Evolutionary conservation across 2,888 invertebrate genomes (phyloP).

Genomic region (Hyles lineata): DNA sequence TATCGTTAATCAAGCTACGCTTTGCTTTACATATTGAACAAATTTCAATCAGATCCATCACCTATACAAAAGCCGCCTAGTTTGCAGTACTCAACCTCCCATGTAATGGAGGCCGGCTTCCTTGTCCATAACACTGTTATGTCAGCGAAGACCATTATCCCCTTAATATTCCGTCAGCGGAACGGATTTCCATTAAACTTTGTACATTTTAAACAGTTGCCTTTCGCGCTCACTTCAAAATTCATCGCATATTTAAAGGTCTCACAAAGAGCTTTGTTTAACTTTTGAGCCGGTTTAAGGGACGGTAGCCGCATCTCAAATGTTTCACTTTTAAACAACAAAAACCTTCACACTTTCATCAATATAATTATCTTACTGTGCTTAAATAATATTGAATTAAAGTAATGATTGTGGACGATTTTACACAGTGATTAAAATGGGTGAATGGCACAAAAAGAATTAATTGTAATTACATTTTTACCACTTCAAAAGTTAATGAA

Average conservation of each 20-base stretch:
- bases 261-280: slow-evolving; percentile 73
- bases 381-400: not conserved
- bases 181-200: slow-evolving; percentile 76
- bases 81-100: not conserved
- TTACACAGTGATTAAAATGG: too few species aligned
- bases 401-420: too few species aligned
- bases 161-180: slow-evolving; percentile 73
- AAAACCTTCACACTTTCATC: slow-evolving; percentile 10
- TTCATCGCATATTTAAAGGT: slow-evolving; percentile 78
- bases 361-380: too few species aligned
- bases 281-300: slow-evolving; percentile 65
- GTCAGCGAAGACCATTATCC: slow-evolving; percentile 51
- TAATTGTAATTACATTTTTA: too few species aligned
- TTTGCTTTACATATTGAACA: not conserved
- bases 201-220: slow-evolving; percentile 77
- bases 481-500: too few species aligned
- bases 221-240: slow-evolving; percentile 71
- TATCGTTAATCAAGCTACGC: too few species aligned
- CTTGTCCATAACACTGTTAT: not conserved
- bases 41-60: not conserved
- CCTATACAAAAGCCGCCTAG: not conserved
- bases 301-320: slow-evolving; percentile 38
- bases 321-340: not conserved
- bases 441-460: too few species aligned
- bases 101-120: not conserved